phyloP scores from a whole-genome alignment of 2,113 vertebrate species.

The Mus pahari region DNA sequence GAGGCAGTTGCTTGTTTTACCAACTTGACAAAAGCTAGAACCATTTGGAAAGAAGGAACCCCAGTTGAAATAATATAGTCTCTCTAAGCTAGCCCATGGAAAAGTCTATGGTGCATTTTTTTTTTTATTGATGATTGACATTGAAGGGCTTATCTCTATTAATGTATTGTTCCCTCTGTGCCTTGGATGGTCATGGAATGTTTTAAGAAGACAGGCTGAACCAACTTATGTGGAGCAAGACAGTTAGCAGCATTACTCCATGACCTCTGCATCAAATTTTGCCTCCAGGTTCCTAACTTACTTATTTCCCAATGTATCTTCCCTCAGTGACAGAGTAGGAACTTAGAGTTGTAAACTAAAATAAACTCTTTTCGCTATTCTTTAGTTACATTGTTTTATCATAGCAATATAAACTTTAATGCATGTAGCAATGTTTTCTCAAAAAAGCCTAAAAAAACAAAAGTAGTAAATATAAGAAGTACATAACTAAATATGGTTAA shows the following conservation, averaged over 20 bases:
- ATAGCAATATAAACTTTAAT: not conserved
- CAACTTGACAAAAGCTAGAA: not conserved
- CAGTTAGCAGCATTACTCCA: not conserved
- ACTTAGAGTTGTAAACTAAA: not conserved
- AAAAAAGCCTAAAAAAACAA: not conserved
- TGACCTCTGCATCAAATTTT: not conserved
- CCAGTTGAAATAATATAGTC: not conserved
- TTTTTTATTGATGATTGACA: not conserved
- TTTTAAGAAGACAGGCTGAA: not conserved
- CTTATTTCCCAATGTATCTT: not conserved
- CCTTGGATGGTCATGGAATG: not conserved
- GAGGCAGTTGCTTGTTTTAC: too few relatives aligned
- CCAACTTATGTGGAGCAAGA: not conserved
- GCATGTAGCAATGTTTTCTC: not conserved
- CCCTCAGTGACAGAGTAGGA: not conserved
- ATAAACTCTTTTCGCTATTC: not conserved
- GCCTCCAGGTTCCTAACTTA: not conserved
- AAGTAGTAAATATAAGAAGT: not conserved
- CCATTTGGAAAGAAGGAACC: not conserved
- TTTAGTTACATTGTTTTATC: not conserved
- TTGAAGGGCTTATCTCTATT: too few relatives aligned
- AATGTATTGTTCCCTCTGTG: too few relatives aligned
- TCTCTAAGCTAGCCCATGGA: not conserved
- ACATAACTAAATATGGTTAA: not conserved
- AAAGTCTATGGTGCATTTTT: not conserved